A percentile compares a stretch with the other conserved stretches of the same genome.
phyloP scores from a whole-genome alignment of 2,888 invertebrate species.

The Anticlea derivata region DNA sequence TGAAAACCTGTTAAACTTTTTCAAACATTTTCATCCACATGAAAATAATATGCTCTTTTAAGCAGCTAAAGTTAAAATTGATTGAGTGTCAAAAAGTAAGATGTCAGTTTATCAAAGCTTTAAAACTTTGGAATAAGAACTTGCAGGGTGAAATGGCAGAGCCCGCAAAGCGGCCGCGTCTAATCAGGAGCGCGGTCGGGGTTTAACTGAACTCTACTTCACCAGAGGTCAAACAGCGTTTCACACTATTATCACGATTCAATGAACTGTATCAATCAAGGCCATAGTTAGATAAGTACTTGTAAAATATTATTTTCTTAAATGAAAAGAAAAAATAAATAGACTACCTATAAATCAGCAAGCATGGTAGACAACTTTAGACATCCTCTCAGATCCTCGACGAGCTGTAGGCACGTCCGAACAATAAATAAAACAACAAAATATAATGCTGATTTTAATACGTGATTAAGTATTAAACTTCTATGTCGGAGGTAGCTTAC shows the following conservation, averaged over 20 bases:
- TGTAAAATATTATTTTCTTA: too few species aligned
- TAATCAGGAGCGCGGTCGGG: slow-evolving; percentile 38
- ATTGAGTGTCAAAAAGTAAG: background rate
- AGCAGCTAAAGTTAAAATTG: background rate
- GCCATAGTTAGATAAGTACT: background rate
- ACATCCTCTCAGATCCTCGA: too few species aligned
- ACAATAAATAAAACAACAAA: too few species aligned
- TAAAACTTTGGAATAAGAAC: slow-evolving; percentile 8
- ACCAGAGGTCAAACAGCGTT: slow-evolving; percentile 24
- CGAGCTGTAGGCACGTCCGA: too few species aligned
- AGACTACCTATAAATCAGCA: too few species aligned
- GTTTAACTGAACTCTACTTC: slow-evolving; percentile 39
- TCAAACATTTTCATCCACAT: too few species aligned
- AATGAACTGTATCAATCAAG: slow-evolving; percentile 18
- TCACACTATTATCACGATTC: slow-evolving; percentile 22
- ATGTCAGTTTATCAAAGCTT: background rate
- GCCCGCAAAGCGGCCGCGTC: slow-evolving; percentile 33
- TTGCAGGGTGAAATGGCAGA: slow-evolving; percentile 5
- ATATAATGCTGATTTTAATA: too few species aligned
- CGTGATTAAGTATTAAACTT: too few species aligned
- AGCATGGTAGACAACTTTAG: too few species aligned
- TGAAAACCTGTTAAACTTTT: too few species aligned
- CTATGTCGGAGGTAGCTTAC: too few species aligned
- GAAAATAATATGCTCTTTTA: background rate
- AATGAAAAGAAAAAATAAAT: too few species aligned